Base-by-base conservation (phyloP, 2,113 vertebrate genomes). In the Paramisgurnus dabryanus region DNA sequence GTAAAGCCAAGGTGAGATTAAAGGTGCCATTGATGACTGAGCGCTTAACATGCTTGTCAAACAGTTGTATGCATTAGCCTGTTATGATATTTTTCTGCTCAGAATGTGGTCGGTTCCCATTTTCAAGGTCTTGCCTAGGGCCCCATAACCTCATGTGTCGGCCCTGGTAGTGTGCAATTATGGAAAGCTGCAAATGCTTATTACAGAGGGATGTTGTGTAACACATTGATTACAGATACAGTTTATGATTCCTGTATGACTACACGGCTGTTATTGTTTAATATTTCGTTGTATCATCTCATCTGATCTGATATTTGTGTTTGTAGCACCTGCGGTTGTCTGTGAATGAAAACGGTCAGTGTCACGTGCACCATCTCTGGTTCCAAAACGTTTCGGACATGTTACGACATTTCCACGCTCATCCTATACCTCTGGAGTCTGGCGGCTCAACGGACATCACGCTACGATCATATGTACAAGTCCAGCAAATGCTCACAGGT, bases 361-460 rank as follows among this genome's bases (percentile, higher is more conserved):
- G 98, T 88, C 96, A 98, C 3, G 97, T 99, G 9, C 98, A 99
- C 86, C 98, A 99, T 87, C 93, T 99, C 87, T 99, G 97, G 97
- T 99, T 99, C 90, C 96, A 97, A 93, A 98, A 95, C 0, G 95
- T 99, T 81, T 94, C 95, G 0, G 97, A 98, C 88, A 98, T 99
- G 98, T 86, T 99, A 74, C 92, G 94, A n/a, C 97, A 99, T 87
- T 99, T 99, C 92, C 98, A 99, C 85, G 91, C 94, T 0, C 97
- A 98, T 60, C 97, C 98, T 53, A 99, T 99, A 82, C 98, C 98
- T 0, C 92, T 99, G 10, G 98, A 99, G 88, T 99, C 97, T 0
- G 97, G 97, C 0, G 98, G 97, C 5, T 95, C 96, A 0, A 96
- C 96, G 0, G 96, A 99, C 92, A 98, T 98, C 92, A 99, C 97